Percentiles rank a stretch among this genome's conserved stretches.
These are phyloP conservation scores for Alligator sinensis DNA, from an alignment of 2,113 vertebrate genomes.

Conservation along the genomic window DNA sequence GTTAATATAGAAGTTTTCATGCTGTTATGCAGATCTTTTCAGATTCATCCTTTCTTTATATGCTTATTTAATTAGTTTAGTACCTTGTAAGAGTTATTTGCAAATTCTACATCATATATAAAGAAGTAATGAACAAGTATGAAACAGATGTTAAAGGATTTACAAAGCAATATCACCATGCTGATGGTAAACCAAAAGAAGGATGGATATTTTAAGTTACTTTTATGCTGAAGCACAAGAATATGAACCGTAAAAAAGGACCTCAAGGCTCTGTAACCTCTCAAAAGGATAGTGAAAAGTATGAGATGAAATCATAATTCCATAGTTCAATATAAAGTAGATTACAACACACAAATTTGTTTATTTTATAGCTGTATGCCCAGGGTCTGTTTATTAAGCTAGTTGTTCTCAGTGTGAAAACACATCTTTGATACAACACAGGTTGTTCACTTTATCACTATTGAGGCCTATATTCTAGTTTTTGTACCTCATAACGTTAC, in stretches of 20 bases:
- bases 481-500: neutral
- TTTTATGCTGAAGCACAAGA: neutral
- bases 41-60: neutral
- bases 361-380: neutral
- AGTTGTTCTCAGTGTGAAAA: neutral
- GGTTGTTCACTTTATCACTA: neutral
- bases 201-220: neutral
- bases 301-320: neutral
- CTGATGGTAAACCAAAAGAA: neutral
- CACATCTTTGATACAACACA: neutral
- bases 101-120: neutral
- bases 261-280: neutral
- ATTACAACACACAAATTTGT: neutral
- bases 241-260: neutral
- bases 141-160: neutral
- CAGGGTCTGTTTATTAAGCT: neutral
- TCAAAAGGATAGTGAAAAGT: neutral
- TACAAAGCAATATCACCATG: neutral
- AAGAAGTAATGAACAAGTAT: neutral
- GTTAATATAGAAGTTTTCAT: neutral
- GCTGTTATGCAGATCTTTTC: neutral
- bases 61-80: neutral
- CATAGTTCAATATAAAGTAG: neutral
- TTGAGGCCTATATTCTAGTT: neutral
- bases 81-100: neutral